phyloP scores from a whole-genome alignment of 2,888 invertebrate species.

The Elysia crispata region DNA sequence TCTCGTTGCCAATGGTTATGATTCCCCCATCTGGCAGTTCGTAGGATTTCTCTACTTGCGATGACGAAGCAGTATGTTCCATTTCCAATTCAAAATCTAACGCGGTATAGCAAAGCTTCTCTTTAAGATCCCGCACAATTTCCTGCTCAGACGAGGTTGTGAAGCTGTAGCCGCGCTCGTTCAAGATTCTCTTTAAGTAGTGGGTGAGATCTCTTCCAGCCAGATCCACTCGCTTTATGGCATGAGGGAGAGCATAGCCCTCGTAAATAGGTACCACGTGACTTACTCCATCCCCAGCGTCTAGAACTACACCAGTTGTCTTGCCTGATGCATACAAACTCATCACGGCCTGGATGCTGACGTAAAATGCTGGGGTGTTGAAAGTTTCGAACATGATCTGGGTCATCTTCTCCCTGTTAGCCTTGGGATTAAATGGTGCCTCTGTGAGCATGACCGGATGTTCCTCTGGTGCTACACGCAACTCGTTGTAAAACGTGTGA shows the following conservation, averaged over 20 bases:
- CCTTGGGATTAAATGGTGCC: constrained; percentile 95
- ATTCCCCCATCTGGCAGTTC: constrained; percentile 73
- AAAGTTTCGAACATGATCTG: constrained; percentile 83
- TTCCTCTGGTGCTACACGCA: constrained; percentile 96
- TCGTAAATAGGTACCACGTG: constrained; percentile 97
- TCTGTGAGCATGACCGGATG: constrained; percentile 95
- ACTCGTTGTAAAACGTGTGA: constrained; percentile 82
- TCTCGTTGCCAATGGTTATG: constrained; percentile 72
- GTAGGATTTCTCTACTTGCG: constrained; percentile 71
- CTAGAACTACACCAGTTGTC: constrained; percentile 96
- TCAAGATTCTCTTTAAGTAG: constrained; percentile 83
- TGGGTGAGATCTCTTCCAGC: constrained; percentile 80
- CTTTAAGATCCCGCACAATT: constrained; percentile 95
- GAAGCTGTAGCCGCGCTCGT: constrained; percentile 73
- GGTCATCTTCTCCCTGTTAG: constrained; percentile 97
- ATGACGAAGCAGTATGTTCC: constrained; percentile 76
- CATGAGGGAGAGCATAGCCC: constrained; percentile 94
- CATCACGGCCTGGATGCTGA: constrained; percentile 94
- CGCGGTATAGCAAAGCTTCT: constrained; percentile 95
- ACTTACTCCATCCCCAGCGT: constrained; percentile 95
- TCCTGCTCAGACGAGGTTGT: constrained; percentile 88
- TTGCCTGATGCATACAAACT: constrained; percentile 96
- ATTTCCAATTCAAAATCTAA: constrained; percentile 91
- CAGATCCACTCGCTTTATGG: constrained; percentile 83
- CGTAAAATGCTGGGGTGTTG: constrained; percentile 95